phyloP scores from a whole-genome alignment of 2,797 vertebrate species.

The Linurgus olivaceus region DNA sequence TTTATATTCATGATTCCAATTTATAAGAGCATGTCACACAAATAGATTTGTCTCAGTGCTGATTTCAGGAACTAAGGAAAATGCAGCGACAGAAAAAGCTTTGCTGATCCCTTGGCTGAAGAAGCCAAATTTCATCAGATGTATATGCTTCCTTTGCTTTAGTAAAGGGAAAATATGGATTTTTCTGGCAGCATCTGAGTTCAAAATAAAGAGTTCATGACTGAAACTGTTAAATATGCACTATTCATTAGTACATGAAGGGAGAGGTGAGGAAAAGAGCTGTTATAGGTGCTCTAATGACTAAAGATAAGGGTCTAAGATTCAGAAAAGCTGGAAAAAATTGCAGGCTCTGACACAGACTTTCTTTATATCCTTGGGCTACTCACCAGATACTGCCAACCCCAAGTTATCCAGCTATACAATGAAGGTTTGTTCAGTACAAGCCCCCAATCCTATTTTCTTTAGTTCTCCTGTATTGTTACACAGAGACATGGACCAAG shows the following conservation, averaged over 20 bases:
- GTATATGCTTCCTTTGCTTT: background rate
- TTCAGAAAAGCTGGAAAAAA: background rate
- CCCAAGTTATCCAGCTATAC: background rate
- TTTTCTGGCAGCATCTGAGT: background rate
- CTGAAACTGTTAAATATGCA: background rate
- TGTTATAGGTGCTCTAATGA: background rate
- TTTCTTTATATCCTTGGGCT: background rate
- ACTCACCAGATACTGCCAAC: background rate
- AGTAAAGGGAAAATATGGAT: background rate
- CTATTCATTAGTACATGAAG: background rate
- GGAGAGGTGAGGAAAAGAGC: background rate
- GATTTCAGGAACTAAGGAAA: background rate
- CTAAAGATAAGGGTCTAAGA: background rate
- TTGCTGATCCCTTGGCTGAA: background rate
- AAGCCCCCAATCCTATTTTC: background rate
- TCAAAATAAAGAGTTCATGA: background rate
- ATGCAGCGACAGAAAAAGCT: background rate
- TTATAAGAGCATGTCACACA: background rate
- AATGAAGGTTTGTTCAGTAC: background rate
- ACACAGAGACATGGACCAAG: background rate
- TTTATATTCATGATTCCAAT: background rate
- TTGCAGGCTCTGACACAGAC: background rate
- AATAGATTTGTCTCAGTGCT: background rate
- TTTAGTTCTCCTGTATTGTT: background rate
- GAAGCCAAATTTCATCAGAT: background rate